Base-by-base conservation (phyloP, 2,797 vertebrate genomes). In the Pangasius larnaudii region DNA sequence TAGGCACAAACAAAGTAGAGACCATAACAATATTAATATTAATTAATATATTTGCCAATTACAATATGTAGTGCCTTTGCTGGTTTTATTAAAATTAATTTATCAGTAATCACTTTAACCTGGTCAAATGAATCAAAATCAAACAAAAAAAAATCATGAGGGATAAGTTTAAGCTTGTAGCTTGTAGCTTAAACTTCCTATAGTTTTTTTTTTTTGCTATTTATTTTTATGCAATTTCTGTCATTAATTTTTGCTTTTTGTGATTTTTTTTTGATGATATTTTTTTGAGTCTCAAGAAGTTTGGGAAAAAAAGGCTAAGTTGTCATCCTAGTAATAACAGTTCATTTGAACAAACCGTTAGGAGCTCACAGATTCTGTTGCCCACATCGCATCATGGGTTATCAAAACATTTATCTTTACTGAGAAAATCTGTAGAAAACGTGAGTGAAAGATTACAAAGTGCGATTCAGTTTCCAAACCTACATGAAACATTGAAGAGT, bases 341-440 rank as follows among this genome's bases (percentile, higher is more conserved):
- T 51, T 67, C 61, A 51, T 51, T 49, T 67, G n/a, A 84, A 33
- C 81, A 84, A 67, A 84, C 42, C 1, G 10, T 86, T 86, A 69
- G 46, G 42, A 33, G 2, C 27, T 78, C 24, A 65, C 30, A 24
- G 74, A 65, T 56, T 75, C 46, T 49, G 22, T 39, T 53, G 30
- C 7, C 36, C 51, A 49, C 18, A 69, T 19, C 51, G 49, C 49
- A 88, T 65, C 59, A 78, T 85, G n/a, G 53, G 19, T 72, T 61
- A 51, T 58, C 63, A 71, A 69, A 36, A 46, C 14, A 36, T 33
- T 14, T 33, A 80, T 27, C 36, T 42, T 75, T 82, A n/a, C n/a
- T 85, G 39, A 36, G 56, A 71, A 88, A 53, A 82, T 88, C 61
- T 53, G 51, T 46, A 42, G 5, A 82, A 63, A 61, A 82, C 2